Conservation (phyloP, 1,140 invertebrate species). For the Micrasema longulum region DNA sequence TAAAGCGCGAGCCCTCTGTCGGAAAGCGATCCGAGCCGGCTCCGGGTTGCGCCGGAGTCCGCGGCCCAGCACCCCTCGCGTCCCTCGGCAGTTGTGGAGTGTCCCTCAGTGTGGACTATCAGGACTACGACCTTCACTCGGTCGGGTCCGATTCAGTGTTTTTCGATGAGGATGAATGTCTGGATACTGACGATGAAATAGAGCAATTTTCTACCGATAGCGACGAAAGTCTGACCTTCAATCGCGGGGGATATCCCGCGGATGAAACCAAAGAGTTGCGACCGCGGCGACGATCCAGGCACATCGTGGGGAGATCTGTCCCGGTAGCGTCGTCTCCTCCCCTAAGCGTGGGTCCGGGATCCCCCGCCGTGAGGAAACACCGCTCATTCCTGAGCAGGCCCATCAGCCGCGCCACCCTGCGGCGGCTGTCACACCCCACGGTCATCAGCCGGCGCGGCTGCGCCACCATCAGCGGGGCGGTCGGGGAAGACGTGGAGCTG, state of each 20-base stretch:
- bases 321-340: constrained; percentile 50
- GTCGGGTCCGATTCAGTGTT: constrained; percentile 82
- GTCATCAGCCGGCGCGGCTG: constrained; percentile 46
- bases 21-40: constrained; percentile 46
- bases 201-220: constrained; percentile 85
- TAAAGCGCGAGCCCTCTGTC: constrained; percentile 57
- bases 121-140: constrained; percentile 72
- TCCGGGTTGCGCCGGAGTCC: constrained; percentile 52
- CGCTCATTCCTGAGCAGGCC: constrained; percentile 50
- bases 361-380: constrained; percentile 48
- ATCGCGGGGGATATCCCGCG: constrained; percentile 36
- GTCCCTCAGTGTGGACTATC: constrained; percentile 75
- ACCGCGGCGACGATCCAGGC: constrained; percentile 47
- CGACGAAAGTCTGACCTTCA: constrained; percentile 65
- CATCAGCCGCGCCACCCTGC: constrained; percentile 44
- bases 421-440: constrained; percentile 51
- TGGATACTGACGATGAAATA: constrained; percentile 82
- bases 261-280: constrained; percentile 48
- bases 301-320: constrained; percentile 51
- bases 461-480: constrained; percentile 50
- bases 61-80: constrained; percentile 76
- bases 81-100: constrained; percentile 81
- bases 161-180: constrained; percentile 71
- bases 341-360: constrained; percentile 39
- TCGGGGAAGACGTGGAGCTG: constrained; percentile 50